Base-by-base conservation (phyloP, 1,140 invertebrate genomes). In the Macrotrachela quadricornifera region DNA sequence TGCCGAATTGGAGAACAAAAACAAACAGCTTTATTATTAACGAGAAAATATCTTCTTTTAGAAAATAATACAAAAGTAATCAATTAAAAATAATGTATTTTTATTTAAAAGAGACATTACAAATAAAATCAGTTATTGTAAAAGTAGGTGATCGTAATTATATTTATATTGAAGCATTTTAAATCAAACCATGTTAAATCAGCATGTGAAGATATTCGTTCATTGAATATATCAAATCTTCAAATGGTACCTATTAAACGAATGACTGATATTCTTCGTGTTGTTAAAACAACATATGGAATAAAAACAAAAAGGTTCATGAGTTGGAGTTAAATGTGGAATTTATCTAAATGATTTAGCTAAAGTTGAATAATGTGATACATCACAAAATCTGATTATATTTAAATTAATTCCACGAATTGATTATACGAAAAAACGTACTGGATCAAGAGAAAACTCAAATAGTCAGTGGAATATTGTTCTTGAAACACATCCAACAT, bases 201-300 rank as follows among this genome's bases (percentile, higher is more conserved):
- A 41, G 83, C 83, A 0, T 95, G 95, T 51, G 79, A 90, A 56
- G 88, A 88, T 61, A 79, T 97, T n/a, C 80, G 83, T 6, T 61
- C 40, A 51, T 72, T 95, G 1, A 72, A 80, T 58, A 78, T 87
- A 72, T 80, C 84, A 61, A 87, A 95, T 62, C 78, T 78, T 63
- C 74, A 85, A 73, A 96, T 97, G 92, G 92, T 97, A n/a, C 88
- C 91, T 0, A 92, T 96, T 54, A 90, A 88, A 66, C 91, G 97
- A 74, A 97, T 97, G 92, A 92, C 88, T 0, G 91, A 97, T 73
- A 87, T 96, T 0, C 65, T 97, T 10, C 77, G 85, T 60, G 88
- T 96, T 0, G 83, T 94, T 1, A 95, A 92, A 65, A 84, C 91
- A 61, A 85, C 86, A 62, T 79, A 82, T 15, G 79, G 80, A 14